Evolutionary conservation across 1,140 invertebrate genomes (phyloP), one percentile per base, ranked within the genome.

Genomic region (Procambarus clarkii): DNA sequence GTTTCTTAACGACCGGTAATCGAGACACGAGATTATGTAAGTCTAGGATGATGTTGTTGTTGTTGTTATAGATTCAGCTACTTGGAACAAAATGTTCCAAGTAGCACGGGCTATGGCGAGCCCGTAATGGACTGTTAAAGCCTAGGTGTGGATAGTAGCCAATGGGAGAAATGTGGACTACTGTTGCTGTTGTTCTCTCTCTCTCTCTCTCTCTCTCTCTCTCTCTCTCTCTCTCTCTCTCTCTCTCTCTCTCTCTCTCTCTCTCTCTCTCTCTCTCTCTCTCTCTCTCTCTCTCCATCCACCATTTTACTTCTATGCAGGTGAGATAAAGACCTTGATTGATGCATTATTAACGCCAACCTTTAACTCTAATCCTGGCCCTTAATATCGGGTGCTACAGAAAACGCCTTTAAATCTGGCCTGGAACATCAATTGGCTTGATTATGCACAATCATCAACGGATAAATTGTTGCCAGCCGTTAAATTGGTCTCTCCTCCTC

Each of bases 241-340:
- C 60, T 0, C 60, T 4, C 8, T 8, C 78, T 80, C 44, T 80
- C 78, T 80, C 78, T 80, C 78, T 80, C 78, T 50, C 18, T 64
- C 60, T 8, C 18, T 64, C 60, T 21, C 60, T 21, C 60, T 21
- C 60, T 54, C 50, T 54, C 50, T 54, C 50, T 11, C 50, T 5
- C 13, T 5, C 13, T 11, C 50, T 18, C 13, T 54, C 50, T 54
- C 50, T 11, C 50, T n/a, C n/a, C n/a, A n/a, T n/a, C n/a, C n/a
- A n/a, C n/a, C n/a, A n/a, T n/a, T n/a, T n/a, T n/a, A n/a, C 8
- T 54, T 18, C 45, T 44, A 45, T 24, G 34, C 76, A 77, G 45
- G 9, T 45, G 34, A 45, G 34, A 77, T 77, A 46, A 34, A 77
- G 76, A 77, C 76, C 34, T 45, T 77, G 71, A 7, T 18, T 34